Evolutionary conservation across 2,888 invertebrate species (phyloP).

Genomic region (Thecophora atra): DNA sequence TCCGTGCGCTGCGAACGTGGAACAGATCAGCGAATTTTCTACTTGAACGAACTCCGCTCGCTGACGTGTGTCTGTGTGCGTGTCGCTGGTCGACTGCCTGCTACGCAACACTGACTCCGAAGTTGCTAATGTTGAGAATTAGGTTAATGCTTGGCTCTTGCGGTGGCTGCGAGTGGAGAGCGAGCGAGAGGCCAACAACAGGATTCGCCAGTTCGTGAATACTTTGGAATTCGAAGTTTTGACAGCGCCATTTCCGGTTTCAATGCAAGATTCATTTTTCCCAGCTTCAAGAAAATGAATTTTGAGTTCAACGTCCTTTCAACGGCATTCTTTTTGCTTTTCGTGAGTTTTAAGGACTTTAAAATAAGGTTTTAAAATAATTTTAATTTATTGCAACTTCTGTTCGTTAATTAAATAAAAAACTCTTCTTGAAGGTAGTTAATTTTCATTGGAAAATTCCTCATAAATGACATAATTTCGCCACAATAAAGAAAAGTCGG

Average conservation of each 20-base stretch:
- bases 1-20: conserved; percentile 51
- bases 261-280: not conserved
- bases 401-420: not conserved
- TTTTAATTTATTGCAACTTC: not conserved
- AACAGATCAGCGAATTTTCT: conserved; percentile 65
- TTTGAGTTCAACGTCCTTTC: too few species aligned
- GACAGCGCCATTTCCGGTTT: not conserved
- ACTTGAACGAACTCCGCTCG: conserved; percentile 56
- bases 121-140: conserved; percentile 44
- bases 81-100: conserved; percentile 5
- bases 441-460: too few species aligned
- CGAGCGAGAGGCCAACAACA: not conserved
- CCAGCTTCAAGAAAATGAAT: not conserved
- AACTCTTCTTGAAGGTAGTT: too few species aligned
- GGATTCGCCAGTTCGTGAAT: not conserved
- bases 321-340: too few species aligned
- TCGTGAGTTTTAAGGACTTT: too few species aligned
- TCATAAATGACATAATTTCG: conserved; percentile 32
- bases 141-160: conserved; percentile 46
- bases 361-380: too few species aligned
- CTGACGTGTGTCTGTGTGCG: not conserved
- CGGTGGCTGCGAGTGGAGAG: not conserved
- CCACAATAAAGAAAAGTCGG: conserved; percentile 17
- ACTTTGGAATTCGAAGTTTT: not conserved
- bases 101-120: not conserved